Conservation (phyloP, 2,797 vertebrate species). For the Pterois miles region DNA sequence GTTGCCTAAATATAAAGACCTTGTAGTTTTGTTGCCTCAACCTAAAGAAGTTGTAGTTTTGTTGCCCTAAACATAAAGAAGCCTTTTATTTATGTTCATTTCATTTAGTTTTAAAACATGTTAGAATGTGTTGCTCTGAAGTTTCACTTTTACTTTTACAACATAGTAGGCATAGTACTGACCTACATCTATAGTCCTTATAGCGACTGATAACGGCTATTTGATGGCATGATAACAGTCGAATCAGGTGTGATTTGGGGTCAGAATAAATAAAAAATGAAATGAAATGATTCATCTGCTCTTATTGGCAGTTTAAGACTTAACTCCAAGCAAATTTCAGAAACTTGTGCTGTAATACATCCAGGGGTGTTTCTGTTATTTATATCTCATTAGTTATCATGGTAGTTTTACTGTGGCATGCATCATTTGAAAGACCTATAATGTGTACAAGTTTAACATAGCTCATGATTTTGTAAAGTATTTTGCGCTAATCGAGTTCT, state of each 20-base stretch:
- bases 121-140: too few relatives aligned
- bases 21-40: too few relatives aligned
- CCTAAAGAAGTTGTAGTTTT: too few relatives aligned
- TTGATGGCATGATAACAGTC: too few relatives aligned
- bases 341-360: slow-evolving; percentile 8
- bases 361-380: neutral
- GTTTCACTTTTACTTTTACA: too few relatives aligned
- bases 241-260: neutral
- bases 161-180: too few relatives aligned
- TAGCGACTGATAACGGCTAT: too few relatives aligned
- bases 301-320: slow-evolving; percentile 26
- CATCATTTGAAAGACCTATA: slow-evolving; percentile 8
- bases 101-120: too few relatives aligned
- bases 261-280: slow-evolving; percentile 12
- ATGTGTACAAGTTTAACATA: neutral
- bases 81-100: too few relatives aligned
- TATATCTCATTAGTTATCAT: neutral
- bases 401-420: neutral
- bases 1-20: too few relatives aligned
- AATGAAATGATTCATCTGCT: slow-evolving; percentile 49
- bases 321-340: neutral
- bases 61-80: too few relatives aligned
- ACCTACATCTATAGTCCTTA: too few relatives aligned
- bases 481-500: slow-evolving; percentile 9
- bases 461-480: slow-evolving; percentile 10